Base-by-base conservation (phyloP, 2,888 invertebrate genomes). In the Caenorhabditis imperialis region DNA sequence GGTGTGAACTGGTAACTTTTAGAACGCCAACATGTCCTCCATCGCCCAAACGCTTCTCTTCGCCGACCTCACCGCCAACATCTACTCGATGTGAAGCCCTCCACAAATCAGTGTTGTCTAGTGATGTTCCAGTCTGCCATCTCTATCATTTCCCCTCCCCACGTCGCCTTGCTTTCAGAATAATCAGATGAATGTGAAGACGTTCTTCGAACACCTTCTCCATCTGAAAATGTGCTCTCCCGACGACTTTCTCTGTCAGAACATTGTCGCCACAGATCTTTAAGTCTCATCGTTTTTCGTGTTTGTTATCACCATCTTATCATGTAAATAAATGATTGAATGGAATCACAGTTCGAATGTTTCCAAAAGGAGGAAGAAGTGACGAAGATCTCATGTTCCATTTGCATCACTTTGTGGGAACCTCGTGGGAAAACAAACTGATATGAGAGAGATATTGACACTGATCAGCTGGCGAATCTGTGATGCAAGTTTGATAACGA, bases 1-100 rank as follows among this genome's bases (percentile, higher is more conserved):
- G 50, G 12, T 4, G 10, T 47, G 10, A 14, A n/a, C 3, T 38
- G 8, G 22, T 7, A n/a, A 30, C 22, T 62, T 71, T 51, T 50
- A 72, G 72, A 63, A 44, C 33, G 51, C 58, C 18, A 40, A 58
- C 33, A 62, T 53, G 16, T 58, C 57, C 2, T 57, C 57, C 1
- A 62, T 38, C 7, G 51, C 63, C 27, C 27, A 72, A 30, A 25
- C 40, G 3, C 35, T 63, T 8, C 37, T 72, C 22, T 72, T 72
- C 40, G 12, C 55, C 40, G 47, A 55, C 40, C 63, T 65, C 54
- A 38, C 23, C 27, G 27, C 38, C 10, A 27, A 33, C 48, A 48
- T 54, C 23, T 18, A 55, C 63, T 38, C 23, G 16, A 37, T 47
- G 20, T 47, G 30, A 55, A n/a, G 25, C 30, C 20, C 22, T 27